These are phyloP conservation scores for Galeopsomyia nigrocyanea DNA, from an alignment of 2,888 invertebrate genomes.

Conservation along the genomic window DNA sequence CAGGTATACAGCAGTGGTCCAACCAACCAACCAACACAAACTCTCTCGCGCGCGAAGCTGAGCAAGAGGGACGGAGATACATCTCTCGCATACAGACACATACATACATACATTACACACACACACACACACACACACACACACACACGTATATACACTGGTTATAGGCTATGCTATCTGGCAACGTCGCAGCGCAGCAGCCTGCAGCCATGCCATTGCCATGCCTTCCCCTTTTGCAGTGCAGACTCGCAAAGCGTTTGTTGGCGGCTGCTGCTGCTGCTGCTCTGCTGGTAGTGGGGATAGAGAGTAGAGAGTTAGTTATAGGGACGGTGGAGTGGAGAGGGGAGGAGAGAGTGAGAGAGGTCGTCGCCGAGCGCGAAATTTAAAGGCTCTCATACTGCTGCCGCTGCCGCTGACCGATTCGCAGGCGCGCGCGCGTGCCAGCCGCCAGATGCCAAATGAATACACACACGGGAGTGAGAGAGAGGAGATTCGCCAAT, in stretches of 20 bases:
- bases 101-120: not conserved
- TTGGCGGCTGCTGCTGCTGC: too few relatives aligned
- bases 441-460: slow-evolving; percentile 10
- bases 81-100: slow-evolving; percentile 9
- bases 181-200: slow-evolving; percentile 46
- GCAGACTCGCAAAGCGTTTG: slow-evolving; percentile 1
- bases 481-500: not conserved
- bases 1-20: slow-evolving; percentile 43
- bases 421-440: slow-evolving; percentile 25
- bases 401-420: not conserved
- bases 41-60: too few relatives aligned
- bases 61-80: slow-evolving; percentile 25
- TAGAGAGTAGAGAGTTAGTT: too few relatives aligned
- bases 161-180: slow-evolving; percentile 12
- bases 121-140: not conserved
- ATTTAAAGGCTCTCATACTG: too few relatives aligned
- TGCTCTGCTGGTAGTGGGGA: too few relatives aligned
- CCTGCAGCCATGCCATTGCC: slow-evolving; percentile 29
- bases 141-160: not conserved
- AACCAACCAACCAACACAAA: not conserved
- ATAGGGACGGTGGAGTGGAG: too few relatives aligned
- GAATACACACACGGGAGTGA: not conserved
- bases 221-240: slow-evolving; percentile 43
- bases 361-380: too few relatives aligned
- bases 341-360: too few relatives aligned